Base-by-base conservation (phyloP, 2,797 vertebrate genomes). In the Urocyon cinereoargenteus region DNA sequence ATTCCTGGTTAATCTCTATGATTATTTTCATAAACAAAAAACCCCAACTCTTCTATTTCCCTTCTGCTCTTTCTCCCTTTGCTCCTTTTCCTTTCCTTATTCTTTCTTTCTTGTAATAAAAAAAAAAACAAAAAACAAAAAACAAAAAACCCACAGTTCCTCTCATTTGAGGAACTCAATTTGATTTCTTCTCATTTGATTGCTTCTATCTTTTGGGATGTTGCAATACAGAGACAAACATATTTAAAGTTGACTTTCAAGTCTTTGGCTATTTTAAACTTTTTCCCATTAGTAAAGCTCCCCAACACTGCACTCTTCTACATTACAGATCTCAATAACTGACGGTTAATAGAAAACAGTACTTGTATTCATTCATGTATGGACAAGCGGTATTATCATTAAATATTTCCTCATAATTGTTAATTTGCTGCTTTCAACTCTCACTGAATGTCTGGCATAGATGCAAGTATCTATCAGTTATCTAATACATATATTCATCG, bases 261-360 rank as follows among this genome's bases (percentile, higher is more conserved):
- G 8, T 24, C 21, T 57, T 45, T 19, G 1, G 3, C n/a, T 87
- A 45, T 61, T 82, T 40, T 45, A 4, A 64, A 26, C 5, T 5
- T 57, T 75, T 15, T 22, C 5, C 62, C 18, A 14, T 24, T 40
- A 14, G 40, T n/a, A 7, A 57, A 68, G 5, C 5, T 18, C 5
- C 18, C 4, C 0, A 5, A 31, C 14, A 21, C 19, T 40, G 7
- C 11, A 26, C 11, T 36, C 6, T 10, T 3, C 31, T 26, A 22
- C 36, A 2, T 31, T 12, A 14, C 22, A 62, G 70, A 22, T 73
- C 26, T 53, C 34, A 62, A 4, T 22, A 49, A 36, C 31, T 34
- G 8, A 61, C 36, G 1, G 12, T 26, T 73, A 40, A 53, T n/a
- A 31, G 14, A 3, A 28, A 68, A 24, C 34, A 22, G 2, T 34